Base-by-base conservation (phyloP, 2,888 invertebrate genomes). In the Andrena dorsata region DNA sequence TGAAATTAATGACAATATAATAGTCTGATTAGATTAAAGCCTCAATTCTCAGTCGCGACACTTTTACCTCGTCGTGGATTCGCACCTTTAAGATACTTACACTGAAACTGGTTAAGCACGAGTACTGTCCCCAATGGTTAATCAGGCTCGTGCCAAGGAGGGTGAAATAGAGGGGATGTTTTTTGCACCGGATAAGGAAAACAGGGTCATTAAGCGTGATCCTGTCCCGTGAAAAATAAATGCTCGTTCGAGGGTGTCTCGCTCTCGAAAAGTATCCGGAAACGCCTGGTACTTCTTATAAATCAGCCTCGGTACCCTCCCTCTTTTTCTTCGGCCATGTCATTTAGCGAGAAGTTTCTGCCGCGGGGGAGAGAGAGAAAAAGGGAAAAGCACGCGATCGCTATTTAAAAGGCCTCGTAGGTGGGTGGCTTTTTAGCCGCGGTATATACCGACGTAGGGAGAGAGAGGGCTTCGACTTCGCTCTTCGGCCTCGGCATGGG, bases 401-500 rank as follows among this genome's bases (percentile, higher is more conserved):
- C 86, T 87, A 84, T 88, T 88, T 88, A 88, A 87, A 87, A 87
- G 86, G 81, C 73, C n/a, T 85, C 74, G 86, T 85, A 82, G 86
- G 84, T 85, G 85, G 88, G 81, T 82, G 86, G 74, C 79, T 88
- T 85, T 88, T 88, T 79, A 85, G 77, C 75, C 71, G 78, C 58
- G 66, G 78, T 65, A 68, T 80, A 66, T 71, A 77, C 76, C 69
- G 81, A 71, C 74, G 74, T 76, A 64, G 85, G 51, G 76, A 78
- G 86, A 80, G 77, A 74, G 61, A 82, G 77, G 77, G 61, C 77
- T 76, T 84, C 73, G 81, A 86, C 88, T 86, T 87, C 77, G 82
- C 68, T 85, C 53, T 73, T 83, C 79, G 70, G 86, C 86, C 91
- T 92, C 90, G 90, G 92, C 92, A 92, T 92, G 92, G 92, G 92